Base-by-base conservation (phyloP, 2,888 invertebrate species). In the Microctonus aethiopoides region DNA sequence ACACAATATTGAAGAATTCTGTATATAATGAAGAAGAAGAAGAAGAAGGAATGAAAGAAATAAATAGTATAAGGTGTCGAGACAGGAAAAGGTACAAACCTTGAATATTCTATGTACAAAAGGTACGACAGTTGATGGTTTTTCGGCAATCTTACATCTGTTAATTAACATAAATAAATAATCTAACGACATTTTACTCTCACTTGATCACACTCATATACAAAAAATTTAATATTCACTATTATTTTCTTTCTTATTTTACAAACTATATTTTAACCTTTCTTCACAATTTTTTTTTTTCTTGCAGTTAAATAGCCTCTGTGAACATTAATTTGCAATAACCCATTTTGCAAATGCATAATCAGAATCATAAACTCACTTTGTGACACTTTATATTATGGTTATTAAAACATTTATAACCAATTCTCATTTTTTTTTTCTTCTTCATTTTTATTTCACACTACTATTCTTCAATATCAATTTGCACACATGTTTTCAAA, bases 131-230 rank as follows among this genome's bases (percentile, higher is more conserved):
- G 67, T 32, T 32, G 34, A 57, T 41, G 13, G 36, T 41, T 34
- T 24, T 68, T 56, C 32, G 41, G 66, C 61, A 16, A 46, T n/a
- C 65, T 61, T 61, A 61, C 61, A 70, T 32, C 54, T 54, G 70
- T 54, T 36, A 66, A 70, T 70, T 70, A 70, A 66, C 70, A 54
- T 39, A 41, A 52, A 36, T 32, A 51, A 54, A 52, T 36, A 36
- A 24, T 52, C 16, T 61, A 60, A 46, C 46, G 16, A 4, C 46
- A 46, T n/a, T 46, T 16, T n/a, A 46, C 46, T 46, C 16, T 46
- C 46, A n/a, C 46, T 46, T 1, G 16, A 46, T 46, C 16, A 16
- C 16, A 61, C 60, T 66, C 32, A n/a, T n/a, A n/a, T n/a, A n/a
- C n/a, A n/a, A n/a, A n/a, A n/a, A n/a, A n/a, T n/a, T n/a, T n/a